A percentile compares a stretch with the other conserved stretches of the same genome.
phyloP scores from a whole-genome alignment of 2,797 vertebrate genomes.

The Premnoplex brunnescens region DNA sequence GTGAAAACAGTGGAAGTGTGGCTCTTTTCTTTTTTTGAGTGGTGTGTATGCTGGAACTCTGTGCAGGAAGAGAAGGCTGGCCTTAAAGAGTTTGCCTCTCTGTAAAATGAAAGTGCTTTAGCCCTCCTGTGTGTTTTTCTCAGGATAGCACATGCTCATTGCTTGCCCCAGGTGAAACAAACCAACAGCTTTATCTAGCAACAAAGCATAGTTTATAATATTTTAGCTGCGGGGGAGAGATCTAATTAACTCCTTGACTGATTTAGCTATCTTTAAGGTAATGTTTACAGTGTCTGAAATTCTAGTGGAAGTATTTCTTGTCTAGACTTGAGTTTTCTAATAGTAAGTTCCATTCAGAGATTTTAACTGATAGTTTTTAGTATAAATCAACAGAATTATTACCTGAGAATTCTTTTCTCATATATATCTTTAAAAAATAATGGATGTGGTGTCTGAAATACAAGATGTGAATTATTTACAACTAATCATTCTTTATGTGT shows the following conservation, averaged over 20 bases:
- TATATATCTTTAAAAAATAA: background rate
- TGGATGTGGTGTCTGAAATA: rapidly evolving
- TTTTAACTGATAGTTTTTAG: background rate
- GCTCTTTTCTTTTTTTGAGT: rapidly evolving
- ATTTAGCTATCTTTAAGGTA: background rate
- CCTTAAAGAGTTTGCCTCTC: background rate
- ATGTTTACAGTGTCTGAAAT: background rate
- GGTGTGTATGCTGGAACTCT: rapidly evolving
- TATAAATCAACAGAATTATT: background rate
- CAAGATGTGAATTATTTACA: background rate
- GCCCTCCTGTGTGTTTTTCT: background rate
- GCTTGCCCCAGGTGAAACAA: background rate
- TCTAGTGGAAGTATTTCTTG: background rate
- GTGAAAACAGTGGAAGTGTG: rapidly evolving
- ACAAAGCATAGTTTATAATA: background rate
- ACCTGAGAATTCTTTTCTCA: background rate
- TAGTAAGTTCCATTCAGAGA: background rate
- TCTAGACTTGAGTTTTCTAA: background rate
- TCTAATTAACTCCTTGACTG: background rate
- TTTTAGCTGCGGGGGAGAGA: conserved; percentile 19
- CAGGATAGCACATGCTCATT: background rate
- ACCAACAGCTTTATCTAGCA: background rate
- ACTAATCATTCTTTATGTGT: background rate
- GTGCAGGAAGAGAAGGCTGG: background rate
- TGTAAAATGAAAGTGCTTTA: background rate